Conservation (phyloP, 2,113 vertebrate species). For the Neofelis nebulosa region DNA sequence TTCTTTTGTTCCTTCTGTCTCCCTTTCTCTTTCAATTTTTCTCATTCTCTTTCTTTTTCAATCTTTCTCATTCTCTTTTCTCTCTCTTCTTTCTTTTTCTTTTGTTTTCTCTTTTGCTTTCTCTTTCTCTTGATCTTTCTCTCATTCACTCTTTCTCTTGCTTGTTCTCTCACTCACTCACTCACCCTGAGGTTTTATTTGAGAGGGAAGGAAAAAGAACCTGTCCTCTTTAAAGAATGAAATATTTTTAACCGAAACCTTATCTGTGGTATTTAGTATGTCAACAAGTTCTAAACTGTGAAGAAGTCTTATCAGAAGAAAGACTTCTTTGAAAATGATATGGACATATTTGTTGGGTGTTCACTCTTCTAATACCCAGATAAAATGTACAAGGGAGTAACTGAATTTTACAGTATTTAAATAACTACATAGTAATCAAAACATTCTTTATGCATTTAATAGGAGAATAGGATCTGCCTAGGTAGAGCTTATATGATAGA, state of each 20-base stretch:
- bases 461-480: not conserved
- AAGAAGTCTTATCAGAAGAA: constrained; percentile 65
- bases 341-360: constrained; percentile 50
- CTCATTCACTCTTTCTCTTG: not conserved
- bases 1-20: not conserved
- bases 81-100: not conserved
- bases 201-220: constrained; percentile 9
- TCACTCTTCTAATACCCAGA: not conserved
- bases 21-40: not conserved
- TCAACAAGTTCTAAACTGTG: constrained; percentile 60
- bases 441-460: constrained; percentile 54
- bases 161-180: not conserved
- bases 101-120: not conserved
- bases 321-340: constrained; percentile 63
- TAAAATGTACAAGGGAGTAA: constrained; percentile 40
- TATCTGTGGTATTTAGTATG: constrained; percentile 46
- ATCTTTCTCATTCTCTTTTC: not conserved
- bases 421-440: constrained; percentile 44
- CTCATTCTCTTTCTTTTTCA: not conserved
- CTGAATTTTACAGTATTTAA: constrained; percentile 55
- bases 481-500: not conserved
- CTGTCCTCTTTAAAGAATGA: constrained; percentile 27
- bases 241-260: constrained; percentile 57
- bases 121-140: not conserved
- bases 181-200: constrained; percentile 42